These are phyloP conservation scores for Epinotia bilunana DNA, from an alignment of 2,888 invertebrate species.

Conservation along the genomic window DNA sequence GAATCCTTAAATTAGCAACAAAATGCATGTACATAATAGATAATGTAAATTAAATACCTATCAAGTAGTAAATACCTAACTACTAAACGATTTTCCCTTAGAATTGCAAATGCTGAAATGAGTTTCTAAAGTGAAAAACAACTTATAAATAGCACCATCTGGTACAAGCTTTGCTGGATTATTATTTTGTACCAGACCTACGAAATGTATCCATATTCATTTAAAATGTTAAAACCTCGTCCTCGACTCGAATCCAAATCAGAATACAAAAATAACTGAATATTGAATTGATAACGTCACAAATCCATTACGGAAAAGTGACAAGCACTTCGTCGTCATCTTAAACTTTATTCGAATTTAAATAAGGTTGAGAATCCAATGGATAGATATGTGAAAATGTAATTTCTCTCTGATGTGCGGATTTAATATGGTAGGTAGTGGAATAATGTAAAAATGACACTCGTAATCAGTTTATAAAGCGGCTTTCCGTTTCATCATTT, in stretches of 20 bases:
- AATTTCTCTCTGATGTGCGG: background rate
- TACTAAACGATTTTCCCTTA: too few species aligned
- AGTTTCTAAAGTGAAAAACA: background rate
- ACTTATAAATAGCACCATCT: background rate
- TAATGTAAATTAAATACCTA: too few species aligned
- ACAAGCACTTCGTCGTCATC: background rate
- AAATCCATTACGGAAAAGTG: conserved; percentile 6
- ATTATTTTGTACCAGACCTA: background rate
- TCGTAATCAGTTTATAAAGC: background rate
- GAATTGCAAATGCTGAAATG: too few species aligned
- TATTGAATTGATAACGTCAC: conserved; percentile 32
- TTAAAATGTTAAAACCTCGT: background rate
- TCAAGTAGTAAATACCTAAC: too few species aligned
- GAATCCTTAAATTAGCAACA: too few species aligned
- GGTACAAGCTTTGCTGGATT: background rate
- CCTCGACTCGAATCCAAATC: conserved; percentile 15
- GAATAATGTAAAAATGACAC: too few species aligned
- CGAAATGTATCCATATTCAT: conserved; percentile 26
- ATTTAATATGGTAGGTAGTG: background rate
- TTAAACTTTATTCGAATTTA: background rate
- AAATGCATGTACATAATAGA: too few species aligned
- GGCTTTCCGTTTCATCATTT: background rate
- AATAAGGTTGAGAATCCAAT: background rate
- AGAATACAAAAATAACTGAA: conserved; percentile 12
- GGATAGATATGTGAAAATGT: background rate